Evolutionary conservation across 92 coral and sea anemone species (phyloP).

Genomic region (Montipora capitata): DNA sequence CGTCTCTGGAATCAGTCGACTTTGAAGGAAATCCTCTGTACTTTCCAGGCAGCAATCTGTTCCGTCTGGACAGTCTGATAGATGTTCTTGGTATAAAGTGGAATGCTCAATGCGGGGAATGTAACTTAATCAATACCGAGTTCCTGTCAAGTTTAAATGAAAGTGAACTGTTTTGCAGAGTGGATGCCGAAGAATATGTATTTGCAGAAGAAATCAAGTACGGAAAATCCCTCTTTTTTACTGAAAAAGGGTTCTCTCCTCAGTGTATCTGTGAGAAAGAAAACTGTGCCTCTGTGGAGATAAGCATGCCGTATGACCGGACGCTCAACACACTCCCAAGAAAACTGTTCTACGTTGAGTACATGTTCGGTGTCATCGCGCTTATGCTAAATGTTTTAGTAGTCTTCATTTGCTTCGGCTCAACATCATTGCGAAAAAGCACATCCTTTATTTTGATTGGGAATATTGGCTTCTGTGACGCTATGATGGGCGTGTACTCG

Average conservation of each 20-base stretch:
- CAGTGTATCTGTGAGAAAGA: slow-evolving; percentile 62
- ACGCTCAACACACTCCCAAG: slow-evolving; percentile 59
- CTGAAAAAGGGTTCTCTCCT: slow-evolving; percentile 59
- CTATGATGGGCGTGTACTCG: slow-evolving; percentile 73
- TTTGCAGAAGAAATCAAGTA: slow-evolving; percentile 65
- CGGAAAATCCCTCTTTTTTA: slow-evolving; percentile 59
- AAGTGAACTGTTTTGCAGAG: slow-evolving; percentile 31
- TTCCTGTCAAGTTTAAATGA: slow-evolving; percentile 14
- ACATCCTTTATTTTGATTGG: slow-evolving; percentile 72
- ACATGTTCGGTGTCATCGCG: slow-evolving; percentile 62
- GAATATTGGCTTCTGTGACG: slow-evolving; percentile 75
- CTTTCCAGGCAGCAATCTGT: slow-evolving; percentile 58
- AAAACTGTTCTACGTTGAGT: slow-evolving; percentile 70
- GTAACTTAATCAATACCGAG: slow-evolving; percentile 48
- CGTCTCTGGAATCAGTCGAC: slow-evolving; percentile 59
- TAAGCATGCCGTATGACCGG: slow-evolving; percentile 22
- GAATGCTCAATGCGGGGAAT: slow-evolving; percentile 56
- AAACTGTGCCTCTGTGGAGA: slow-evolving; percentile 31
- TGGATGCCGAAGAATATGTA: background rate
- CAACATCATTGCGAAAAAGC: slow-evolving; percentile 50
- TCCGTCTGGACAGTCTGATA: slow-evolving; percentile 39
- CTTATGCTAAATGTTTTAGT: slow-evolving; percentile 44
- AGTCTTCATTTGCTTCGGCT: slow-evolving; percentile 37
- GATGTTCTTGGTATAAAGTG: slow-evolving; percentile 56
- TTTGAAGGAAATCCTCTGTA: slow-evolving; percentile 71